Base-by-base conservation (phyloP, 2,113 vertebrate genomes). In the Atractosteus spatula region DNA sequence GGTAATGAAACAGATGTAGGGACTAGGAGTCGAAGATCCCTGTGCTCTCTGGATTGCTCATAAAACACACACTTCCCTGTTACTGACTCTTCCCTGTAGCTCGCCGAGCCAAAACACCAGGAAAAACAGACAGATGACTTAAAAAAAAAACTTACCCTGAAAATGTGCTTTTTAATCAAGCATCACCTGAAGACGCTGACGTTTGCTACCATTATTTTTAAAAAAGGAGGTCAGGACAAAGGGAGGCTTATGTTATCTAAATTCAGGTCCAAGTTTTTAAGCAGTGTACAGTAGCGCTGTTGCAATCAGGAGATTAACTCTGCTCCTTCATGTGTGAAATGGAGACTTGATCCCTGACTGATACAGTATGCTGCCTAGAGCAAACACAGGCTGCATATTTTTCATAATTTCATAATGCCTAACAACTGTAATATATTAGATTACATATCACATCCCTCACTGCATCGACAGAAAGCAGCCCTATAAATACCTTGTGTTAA, bases 311-410 rank as follows among this genome's bases (percentile, higher is more conserved):
- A 91, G 88, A 93, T 91, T 89, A 92, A 90, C 76, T 81, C 81
- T 71, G 87, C 71, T 86, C 84, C 87, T 86, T 90, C 85, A 82
- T 72, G 83, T 89, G 88, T 92, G 90, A 95, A 95, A 95, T 80
- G 79, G 84, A 84, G 89, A 85, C 85, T 90, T 89, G 89, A 89
- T 91, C 92, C 84, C 87, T 78, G 83, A 61, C 88, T 85, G 87
- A 74, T 78, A 83, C 75, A 70, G 73, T 7, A 78, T 76, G 73
- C 62, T 61, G 79, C 67, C 80, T 89, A 59, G 70, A 86, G 90
- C 84, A 82, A 89, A 84, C 72, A 83, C 74, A 77, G 80, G 66
- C 74, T 71, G 80, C 83, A 70, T 74, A 80, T 73, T 89, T 85
- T 83, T 87, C 79, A 79, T 68, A 69, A 84, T 79, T 81, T 75